Evolutionary conservation across 2,888 invertebrate genomes (phyloP), one percentile per base, ranked within the genome.

Genomic region (Malacosoma neustria): DNA sequence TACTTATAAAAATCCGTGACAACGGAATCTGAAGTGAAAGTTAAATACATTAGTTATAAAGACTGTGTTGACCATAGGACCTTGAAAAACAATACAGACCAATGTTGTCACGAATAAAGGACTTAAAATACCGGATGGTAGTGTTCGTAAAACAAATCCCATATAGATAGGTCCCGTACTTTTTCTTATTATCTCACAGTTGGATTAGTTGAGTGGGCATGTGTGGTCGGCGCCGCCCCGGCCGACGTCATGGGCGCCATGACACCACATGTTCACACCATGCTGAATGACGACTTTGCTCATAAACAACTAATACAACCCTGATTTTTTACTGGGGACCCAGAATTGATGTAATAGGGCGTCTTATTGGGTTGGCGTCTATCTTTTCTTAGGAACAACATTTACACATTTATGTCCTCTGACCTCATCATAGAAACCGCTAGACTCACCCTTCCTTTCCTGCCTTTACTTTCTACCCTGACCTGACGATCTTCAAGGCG

Each of bases 221-320:
- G 54, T 66, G 61, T 53, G 63, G 56, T 32, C 48, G 56, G 33
- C 48, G 44, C 42, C 45, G 44, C 38, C 14, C 29, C 35, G 46
- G 41, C 34, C 48, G 54, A 59, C 68, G 68, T 60, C 68, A 59
- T 44, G 54, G 42, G 41, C 54, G 57, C 54, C 57, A 63, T 60
- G 62, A 46, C 49, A 51, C 57, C 77, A 79, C 69, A 74, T 79
- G 77, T 63, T 51, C 48, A 43, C 51, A 45, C 48, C 22, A 53
- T 51, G 59, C 61, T 61, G 65, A 67, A 63, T 63, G 60, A 62
- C 51, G 52, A 48, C 48, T 54, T 54, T 53, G 60, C 55, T 56
- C 52, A 57, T 62, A 66, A 5, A 60, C 62, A 57, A 51, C 42
- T 36, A 50, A 22, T 22, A 9, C 9, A 22, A 39, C 55, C 53